Conservation (phyloP, 2,888 invertebrate species). For the Scaptodrosophila latifasciaeformis region DNA sequence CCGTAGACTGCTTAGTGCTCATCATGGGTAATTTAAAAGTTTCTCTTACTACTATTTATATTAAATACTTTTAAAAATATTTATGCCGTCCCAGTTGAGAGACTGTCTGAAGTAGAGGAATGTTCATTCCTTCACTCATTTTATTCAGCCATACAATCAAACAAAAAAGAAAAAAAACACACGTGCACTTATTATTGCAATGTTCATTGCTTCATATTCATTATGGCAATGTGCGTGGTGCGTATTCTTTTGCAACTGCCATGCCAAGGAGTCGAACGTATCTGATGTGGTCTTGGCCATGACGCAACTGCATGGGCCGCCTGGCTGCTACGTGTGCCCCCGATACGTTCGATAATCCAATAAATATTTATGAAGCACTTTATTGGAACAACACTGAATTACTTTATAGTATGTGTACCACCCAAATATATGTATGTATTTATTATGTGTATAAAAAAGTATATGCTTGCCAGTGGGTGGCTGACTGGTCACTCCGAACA, state of each 20-base stretch:
- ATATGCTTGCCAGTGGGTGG: no score
- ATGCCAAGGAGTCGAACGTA: no score
- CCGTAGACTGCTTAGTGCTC: constrained; percentile 24
- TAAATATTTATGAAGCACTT: constrained; percentile 71
- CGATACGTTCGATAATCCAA: constrained; percentile 62
- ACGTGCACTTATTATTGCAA: constrained; percentile 62
- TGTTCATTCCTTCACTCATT: no score
- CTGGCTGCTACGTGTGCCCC: constrained; percentile 21
- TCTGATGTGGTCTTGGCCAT: neutral
- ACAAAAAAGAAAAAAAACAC: neutral
- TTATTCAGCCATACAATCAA: constrained; percentile 27
- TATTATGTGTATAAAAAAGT: constrained; percentile 19
- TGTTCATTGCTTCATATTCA: constrained; percentile 66
- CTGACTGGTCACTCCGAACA: no score
- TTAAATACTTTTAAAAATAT: no score
- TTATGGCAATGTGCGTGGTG: constrained; percentile 56
- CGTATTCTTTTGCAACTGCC: no score
- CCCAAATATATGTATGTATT: constrained; percentile 15
- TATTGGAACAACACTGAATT: constrained; percentile 70
- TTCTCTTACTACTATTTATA: no score
- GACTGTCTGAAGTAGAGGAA: no score
- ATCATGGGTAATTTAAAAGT: no score
- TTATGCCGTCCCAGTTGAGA: no score
- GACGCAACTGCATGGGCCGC: neutral
- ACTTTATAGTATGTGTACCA: constrained; percentile 56